Evolutionary conservation across 1,140 invertebrate genomes (phyloP).

Genomic region (Colletes latitarsis): DNA sequence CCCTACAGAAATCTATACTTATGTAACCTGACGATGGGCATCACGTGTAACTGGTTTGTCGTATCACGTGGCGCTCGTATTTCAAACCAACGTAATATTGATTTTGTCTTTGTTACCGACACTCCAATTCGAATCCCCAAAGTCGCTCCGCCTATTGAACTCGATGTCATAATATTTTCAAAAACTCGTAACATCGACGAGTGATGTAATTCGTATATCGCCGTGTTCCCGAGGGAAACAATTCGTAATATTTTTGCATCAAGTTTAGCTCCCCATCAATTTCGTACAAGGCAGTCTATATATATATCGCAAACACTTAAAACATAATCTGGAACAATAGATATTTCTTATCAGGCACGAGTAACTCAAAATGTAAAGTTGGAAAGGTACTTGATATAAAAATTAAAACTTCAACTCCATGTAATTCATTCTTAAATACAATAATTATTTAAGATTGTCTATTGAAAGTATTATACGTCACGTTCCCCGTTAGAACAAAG

Average conservation of each 20-base stretch:
- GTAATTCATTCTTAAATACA: no score
- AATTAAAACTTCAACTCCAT: no score
- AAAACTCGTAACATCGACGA: neutral
- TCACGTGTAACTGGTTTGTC: slow-evolving; percentile 64
- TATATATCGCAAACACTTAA: no score
- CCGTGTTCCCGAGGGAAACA: no score
- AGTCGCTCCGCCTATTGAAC: slow-evolving; percentile 20
- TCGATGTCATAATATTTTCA: neutral
- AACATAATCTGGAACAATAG: no score
- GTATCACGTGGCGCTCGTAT: slow-evolving; percentile 66
- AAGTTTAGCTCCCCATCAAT: no score
- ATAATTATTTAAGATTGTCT: no score
- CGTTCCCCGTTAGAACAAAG: neutral
- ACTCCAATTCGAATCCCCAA: slow-evolving; percentile 33
- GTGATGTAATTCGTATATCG: neutral
- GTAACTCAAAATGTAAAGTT: no score
- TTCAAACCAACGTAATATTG: slow-evolving; percentile 65
- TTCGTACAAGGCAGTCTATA: no score
- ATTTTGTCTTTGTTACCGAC: slow-evolving; percentile 62
- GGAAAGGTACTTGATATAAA: no score
- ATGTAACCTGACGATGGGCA: slow-evolving; percentile 59
- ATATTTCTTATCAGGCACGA: no score
- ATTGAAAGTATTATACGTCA: no score
- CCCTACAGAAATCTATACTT: slow-evolving; percentile 61
- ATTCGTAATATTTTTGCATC: neutral